Evolutionary conservation across 2,888 invertebrate species (phyloP).

Genomic region (Chaitophorus viminalis): DNA sequence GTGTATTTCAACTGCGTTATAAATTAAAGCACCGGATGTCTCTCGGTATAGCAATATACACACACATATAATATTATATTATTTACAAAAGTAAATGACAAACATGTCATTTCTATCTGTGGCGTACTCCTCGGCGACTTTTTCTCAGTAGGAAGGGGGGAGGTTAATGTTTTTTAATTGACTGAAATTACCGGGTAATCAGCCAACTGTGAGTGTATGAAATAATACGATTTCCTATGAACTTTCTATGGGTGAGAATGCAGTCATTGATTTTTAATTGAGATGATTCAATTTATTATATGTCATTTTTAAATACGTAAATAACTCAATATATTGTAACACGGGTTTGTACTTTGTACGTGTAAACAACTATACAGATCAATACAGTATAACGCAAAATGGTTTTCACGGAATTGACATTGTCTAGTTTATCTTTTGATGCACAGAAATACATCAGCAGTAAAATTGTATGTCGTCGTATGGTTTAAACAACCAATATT

Average conservation of each 20-base stretch:
- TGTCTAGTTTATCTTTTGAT: too few species aligned
- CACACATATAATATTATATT: neutral
- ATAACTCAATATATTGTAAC: too few species aligned
- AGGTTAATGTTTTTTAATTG: neutral
- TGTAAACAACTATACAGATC: too few species aligned
- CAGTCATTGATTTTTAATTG: neutral
- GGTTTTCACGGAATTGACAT: too few species aligned
- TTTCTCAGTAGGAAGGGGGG: neutral
- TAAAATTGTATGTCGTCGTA: too few species aligned
- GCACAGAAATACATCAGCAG: too few species aligned
- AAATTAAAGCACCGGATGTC: neutral
- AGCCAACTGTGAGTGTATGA: too few species aligned
- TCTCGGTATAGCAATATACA: neutral
- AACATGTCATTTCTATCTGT: neutral
- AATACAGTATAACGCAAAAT: too few species aligned
- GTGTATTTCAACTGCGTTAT: neutral
- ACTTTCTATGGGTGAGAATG: neutral
- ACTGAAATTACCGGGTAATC: neutral
- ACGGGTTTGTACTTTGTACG: too few species aligned
- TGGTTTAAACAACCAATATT: too few species aligned
- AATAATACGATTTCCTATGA: too few species aligned
- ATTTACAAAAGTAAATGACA: neutral
- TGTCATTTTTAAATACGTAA: too few species aligned
- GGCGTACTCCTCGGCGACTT: neutral
- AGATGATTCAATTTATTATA: neutral